Conservation (phyloP, 2,888 invertebrate species). For the Torymus aiolomorphi region DNA sequence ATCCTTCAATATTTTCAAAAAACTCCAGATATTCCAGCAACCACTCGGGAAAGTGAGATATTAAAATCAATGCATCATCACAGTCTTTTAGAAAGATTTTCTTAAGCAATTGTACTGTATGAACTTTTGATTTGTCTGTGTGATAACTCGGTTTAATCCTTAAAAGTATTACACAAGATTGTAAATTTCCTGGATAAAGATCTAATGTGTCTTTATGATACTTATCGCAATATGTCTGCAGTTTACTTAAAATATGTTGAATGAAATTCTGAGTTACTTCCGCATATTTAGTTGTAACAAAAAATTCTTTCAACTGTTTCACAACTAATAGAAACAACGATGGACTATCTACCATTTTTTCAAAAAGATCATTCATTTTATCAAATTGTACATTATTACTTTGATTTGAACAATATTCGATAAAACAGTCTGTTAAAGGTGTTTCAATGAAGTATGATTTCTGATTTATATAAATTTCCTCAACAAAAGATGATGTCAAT, state of each 20-base stretch:
- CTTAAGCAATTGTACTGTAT: conserved; percentile 60
- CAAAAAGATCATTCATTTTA: conserved; percentile 58
- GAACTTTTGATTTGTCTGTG: conserved; percentile 60
- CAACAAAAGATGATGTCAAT: conserved; percentile 59
- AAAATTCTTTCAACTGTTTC: conserved; percentile 64
- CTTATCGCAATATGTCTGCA: conserved; percentile 58
- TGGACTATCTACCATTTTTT: conserved; percentile 60
- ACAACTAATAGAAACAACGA: conserved; percentile 64
- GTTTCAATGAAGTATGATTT: conserved; percentile 65
- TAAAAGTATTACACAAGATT: conserved; percentile 65
- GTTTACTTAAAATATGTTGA: conserved; percentile 59
- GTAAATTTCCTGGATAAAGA: conserved; percentile 68
- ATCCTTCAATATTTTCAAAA: conserved; percentile 40
- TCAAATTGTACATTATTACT: conserved; percentile 51
- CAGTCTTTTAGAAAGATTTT: conserved; percentile 60
- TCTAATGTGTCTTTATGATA: conserved; percentile 63
- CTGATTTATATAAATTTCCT: conserved; percentile 63
- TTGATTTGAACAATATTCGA: conserved; percentile 27
- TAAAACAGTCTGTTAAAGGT: conserved; percentile 61
- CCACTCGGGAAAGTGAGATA: conserved; percentile 70
- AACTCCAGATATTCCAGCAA: conserved; percentile 58
- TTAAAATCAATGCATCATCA: conserved; percentile 62
- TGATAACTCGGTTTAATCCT: conserved; percentile 65
- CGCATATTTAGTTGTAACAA: conserved; percentile 62
- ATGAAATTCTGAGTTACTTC: conserved; percentile 62